Evolutionary conservation across 2,113 vertebrate genomes (phyloP).

Genomic region (Brienomyrus longianalis): DNA sequence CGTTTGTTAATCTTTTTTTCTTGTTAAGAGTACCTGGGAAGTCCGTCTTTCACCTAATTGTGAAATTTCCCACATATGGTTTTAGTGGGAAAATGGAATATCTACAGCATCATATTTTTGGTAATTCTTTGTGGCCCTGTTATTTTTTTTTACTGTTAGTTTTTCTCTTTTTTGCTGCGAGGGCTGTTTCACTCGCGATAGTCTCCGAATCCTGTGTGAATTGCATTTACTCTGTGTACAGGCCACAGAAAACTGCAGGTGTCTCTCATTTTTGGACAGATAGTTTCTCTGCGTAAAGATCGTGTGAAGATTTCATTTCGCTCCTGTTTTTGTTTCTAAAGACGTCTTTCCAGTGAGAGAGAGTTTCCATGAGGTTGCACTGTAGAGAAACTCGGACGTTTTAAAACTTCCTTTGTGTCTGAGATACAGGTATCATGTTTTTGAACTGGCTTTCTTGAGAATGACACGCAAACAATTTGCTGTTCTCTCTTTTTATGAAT

Average conservation of each 20-base stretch:
- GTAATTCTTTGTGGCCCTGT: background rate
- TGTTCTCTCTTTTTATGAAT: background rate
- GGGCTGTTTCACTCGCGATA: background rate
- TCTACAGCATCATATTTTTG: background rate
- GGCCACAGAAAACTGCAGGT: background rate
- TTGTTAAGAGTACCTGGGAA: background rate
- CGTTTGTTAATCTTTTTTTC: background rate
- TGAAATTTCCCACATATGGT: background rate
- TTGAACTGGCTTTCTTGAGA: background rate
- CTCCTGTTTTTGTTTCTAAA: constrained; percentile 16
- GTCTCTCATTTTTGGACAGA: background rate
- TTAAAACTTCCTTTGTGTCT: background rate
- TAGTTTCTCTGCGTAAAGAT: background rate
- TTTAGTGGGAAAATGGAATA: background rate
- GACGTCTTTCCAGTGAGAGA: constrained; percentile 18
- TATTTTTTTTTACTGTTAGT: background rate
- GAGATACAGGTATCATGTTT: background rate
- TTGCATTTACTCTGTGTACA: background rate
- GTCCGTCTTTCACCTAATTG: background rate
- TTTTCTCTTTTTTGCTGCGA: background rate
- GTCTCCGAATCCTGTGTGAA: background rate
- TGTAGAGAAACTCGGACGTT: background rate
- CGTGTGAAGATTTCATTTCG: constrained; percentile 9
- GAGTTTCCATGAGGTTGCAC: constrained; percentile 14
- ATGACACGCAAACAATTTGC: background rate